Evolutionary conservation across 2,888 invertebrate species (phyloP), one percentile per base, ranked within the genome.

Genomic region (Leucophenga montana): DNA sequence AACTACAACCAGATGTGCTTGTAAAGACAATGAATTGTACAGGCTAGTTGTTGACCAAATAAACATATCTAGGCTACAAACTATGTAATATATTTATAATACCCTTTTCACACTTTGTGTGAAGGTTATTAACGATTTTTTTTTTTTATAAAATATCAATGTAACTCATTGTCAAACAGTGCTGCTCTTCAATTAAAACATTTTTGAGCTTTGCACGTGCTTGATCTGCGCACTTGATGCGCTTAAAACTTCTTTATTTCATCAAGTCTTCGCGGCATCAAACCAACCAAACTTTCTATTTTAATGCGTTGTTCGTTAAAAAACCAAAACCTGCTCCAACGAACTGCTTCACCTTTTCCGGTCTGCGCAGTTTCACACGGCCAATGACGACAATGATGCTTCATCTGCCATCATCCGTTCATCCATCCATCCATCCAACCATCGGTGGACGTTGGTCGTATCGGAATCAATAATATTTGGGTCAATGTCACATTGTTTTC

Each of bases 401-500:
- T 33, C 33, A 31, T 16, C 33, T 39, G 44, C 33, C 18, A 27
- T 18, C 61, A 61, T 39, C 39, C 39, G 11, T 39, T 11, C 39
- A 39, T 39, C 39, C 39, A 8, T 11, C 39, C 39, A 39, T 5
- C 39, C 39, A 11, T 11, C 11, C 39, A 39, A 5, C 39, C 39
- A 39, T 11, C 39, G 39, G 1, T 39, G 39, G 8, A 39, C 39
- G 8, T 39, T 39, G 11, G 69, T 69, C 72, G 76, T 78, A 56
- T 11, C 53, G 39, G 61, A 68, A 75, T 75, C 80, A 78, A 76
- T 74, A 78, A 82, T 67, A 85, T 82, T 82, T 85, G 74, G 84
- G 84, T 85, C 85, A 84, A 84, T 85, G 84, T 84, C 85, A 84
- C 73, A 39, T 39, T 39, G 39, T 39, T 39, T 39, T 39, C 39